phyloP scores from a whole-genome alignment of 2,113 vertebrate species.

The Picathartes gymnocephalus region DNA sequence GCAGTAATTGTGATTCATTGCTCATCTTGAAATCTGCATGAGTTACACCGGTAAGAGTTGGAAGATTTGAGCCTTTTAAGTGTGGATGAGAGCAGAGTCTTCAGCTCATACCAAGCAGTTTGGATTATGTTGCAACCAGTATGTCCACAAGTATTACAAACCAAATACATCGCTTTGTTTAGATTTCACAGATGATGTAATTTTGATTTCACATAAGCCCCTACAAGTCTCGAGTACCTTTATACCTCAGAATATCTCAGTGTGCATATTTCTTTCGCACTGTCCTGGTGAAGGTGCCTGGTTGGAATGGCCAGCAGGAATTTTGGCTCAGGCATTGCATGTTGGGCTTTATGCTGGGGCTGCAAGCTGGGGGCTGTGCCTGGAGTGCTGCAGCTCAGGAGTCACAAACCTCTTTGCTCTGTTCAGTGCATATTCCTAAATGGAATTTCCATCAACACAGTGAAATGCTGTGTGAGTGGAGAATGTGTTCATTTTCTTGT shows the following conservation, averaged over 20 bases:
- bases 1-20: not conserved
- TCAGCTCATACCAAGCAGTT: not conserved
- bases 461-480: not conserved
- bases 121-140: not conserved
- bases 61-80: not conserved
- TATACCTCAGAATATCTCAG: not conserved
- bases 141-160: conserved; percentile 37
- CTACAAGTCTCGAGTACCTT: not conserved
- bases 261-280: conserved; percentile 29
- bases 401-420: conserved; percentile 22
- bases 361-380: conserved; percentile 8
- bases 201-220: not conserved
- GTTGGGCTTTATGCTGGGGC: not conserved
- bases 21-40: not conserved
- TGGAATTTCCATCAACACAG: not conserved
- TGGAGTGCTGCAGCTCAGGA: conserved; percentile 57
- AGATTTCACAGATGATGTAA: not conserved
- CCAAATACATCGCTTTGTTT: conserved; percentile 28
- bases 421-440: conserved; percentile 34
- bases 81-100: not conserved
- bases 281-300: conserved; percentile 43
- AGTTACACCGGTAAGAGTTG: not conserved
- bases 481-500: not conserved
- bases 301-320: not conserved
- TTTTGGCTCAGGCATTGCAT: not conserved